phyloP scores from a whole-genome alignment of 2,797 vertebrate species.

The Garrulus glandarius region DNA sequence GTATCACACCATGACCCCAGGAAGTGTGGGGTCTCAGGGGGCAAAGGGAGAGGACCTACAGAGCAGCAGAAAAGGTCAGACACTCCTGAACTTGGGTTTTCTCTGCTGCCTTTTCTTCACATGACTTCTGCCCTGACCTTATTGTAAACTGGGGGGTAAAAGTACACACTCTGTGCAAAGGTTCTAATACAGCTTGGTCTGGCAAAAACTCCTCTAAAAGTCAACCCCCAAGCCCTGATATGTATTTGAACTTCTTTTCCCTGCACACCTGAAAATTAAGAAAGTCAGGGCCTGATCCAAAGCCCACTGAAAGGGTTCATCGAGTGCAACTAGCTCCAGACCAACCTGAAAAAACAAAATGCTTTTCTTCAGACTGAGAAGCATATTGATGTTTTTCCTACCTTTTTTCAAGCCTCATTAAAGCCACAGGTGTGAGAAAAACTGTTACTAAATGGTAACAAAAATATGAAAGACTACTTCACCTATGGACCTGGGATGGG shows the following conservation, averaged over 20 bases:
- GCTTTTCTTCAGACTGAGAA: not conserved
- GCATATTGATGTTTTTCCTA: not conserved
- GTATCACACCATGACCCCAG: not conserved
- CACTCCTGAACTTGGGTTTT: not conserved
- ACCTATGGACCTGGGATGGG: not conserved
- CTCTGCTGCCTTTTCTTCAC: not conserved
- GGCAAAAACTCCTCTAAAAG: not conserved
- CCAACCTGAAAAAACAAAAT: not conserved
- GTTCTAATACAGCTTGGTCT: not conserved
- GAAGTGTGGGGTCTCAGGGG: not conserved
- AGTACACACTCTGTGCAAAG: not conserved
- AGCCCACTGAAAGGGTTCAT: not conserved
- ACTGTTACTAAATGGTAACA: slow-evolving; percentile 3
- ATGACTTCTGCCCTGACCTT: not conserved
- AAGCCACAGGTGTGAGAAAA: slow-evolving; percentile 21
- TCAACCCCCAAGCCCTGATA: not conserved
- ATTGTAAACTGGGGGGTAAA: not conserved
- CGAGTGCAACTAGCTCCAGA: not conserved
- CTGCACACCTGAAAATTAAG: not conserved
- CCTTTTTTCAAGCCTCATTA: slow-evolving; percentile 25
- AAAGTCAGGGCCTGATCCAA: not conserved
- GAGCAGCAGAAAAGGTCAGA: not conserved
- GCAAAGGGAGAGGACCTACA: not conserved
- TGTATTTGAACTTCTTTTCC: not conserved
- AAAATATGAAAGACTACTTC: slow-evolving; percentile 19